These are phyloP conservation scores for Edolisoma coerulescens DNA, from an alignment of 2,113 vertebrate species.

Conservation along the genomic window DNA sequence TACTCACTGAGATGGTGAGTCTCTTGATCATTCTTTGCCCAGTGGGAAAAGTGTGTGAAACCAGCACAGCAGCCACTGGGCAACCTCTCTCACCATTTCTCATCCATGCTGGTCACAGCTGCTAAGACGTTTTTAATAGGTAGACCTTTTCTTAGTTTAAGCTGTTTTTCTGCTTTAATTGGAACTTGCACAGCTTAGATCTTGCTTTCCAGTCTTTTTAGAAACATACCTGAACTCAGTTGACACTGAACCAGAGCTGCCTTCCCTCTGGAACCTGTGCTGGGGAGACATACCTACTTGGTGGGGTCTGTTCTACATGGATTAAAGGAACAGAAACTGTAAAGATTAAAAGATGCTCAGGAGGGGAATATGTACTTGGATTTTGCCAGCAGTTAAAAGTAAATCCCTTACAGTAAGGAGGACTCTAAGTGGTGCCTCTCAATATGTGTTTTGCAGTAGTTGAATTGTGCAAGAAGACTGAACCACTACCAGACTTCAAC, in stretches of 20 bases:
- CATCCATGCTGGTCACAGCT: neutral
- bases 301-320: neutral
- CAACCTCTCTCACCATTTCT: neutral
- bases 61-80: neutral
- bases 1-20: neutral
- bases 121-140: neutral
- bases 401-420: neutral
- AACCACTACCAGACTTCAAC: neutral
- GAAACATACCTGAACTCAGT: neutral
- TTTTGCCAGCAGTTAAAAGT: neutral
- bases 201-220: neutral
- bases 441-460: neutral
- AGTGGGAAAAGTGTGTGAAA: neutral
- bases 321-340: neutral
- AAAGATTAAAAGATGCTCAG: neutral
- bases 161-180: neutral
- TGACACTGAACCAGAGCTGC: neutral
- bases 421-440: neutral
- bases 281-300: neutral
- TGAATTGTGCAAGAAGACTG: neutral
- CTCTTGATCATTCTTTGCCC: conserved; percentile 36
- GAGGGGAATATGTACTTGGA: neutral
- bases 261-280: neutral
- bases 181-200: neutral
- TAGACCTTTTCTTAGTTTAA: neutral